phyloP scores from a whole-genome alignment of 2,797 vertebrate species.

The Malurus splendens region DNA sequence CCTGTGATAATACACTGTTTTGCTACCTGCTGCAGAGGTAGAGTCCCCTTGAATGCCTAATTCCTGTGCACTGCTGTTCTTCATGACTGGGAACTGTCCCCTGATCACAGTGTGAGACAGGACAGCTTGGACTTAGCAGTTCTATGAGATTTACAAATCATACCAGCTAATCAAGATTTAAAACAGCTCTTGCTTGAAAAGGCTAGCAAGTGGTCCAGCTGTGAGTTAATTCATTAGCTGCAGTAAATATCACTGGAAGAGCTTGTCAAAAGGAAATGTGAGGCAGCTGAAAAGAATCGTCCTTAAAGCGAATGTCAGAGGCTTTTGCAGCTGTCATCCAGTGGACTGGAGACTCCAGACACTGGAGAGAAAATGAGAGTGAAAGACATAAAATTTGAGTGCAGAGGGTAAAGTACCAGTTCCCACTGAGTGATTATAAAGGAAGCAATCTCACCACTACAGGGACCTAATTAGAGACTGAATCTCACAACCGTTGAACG shows the following conservation, averaged over 20 bases:
- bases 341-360: neutral
- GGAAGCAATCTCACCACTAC: neutral
- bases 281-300: neutral
- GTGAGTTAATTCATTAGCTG: slow-evolving; percentile 15
- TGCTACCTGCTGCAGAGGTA: neutral
- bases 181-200: neutral
- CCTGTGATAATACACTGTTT: neutral
- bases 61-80: neutral
- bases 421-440: slow-evolving; percentile 23
- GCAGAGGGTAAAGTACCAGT: neutral
- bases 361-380: neutral
- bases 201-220: neutral
- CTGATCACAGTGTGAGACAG: neutral
- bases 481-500: neutral
- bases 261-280: slow-evolving; percentile 1
- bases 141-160: neutral
- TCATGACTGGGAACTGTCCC: neutral
- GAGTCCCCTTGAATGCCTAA: neutral
- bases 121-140: neutral
- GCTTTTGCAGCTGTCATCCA: slow-evolving; percentile 14
- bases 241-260: slow-evolving; percentile 7
- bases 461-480: slow-evolving; percentile 23
- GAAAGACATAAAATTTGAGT: slow-evolving; percentile 17
- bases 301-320: neutral
- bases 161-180: neutral